These are phyloP conservation scores for Prochilodus magdalenae DNA, from an alignment of 2,113 vertebrate species.

Conservation along the genomic window DNA sequence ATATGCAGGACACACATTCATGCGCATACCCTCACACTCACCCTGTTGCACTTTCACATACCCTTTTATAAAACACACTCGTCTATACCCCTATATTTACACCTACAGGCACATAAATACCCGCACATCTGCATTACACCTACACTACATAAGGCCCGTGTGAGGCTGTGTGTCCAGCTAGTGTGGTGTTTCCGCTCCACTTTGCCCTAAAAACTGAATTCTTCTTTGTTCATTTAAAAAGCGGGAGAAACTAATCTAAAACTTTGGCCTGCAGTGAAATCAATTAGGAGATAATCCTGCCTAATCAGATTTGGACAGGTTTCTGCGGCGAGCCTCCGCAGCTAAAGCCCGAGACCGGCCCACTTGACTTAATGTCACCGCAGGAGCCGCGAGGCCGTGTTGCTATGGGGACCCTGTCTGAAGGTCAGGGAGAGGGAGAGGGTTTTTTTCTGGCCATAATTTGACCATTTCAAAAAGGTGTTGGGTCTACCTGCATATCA, in stretches of 20 bases:
- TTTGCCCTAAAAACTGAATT: constrained; percentile 22
- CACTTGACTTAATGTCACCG: constrained; percentile 71
- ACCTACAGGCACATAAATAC: constrained; percentile 24
- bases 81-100: constrained; percentile 16
- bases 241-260: constrained; percentile 64
- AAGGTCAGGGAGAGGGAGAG: constrained; percentile 69
- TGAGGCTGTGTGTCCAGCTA: neutral
- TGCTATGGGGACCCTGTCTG: constrained; percentile 69
- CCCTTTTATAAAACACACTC: constrained; percentile 32
- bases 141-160: neutral
- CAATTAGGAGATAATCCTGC: constrained; percentile 79
- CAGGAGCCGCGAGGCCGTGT: constrained; percentile 62
- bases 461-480: constrained; percentile 48
- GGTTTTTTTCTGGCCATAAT: constrained; percentile 32
- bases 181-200: constrained; percentile 26
- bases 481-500: constrained; percentile 54
- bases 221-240: constrained; percentile 49
- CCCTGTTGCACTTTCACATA: neutral
- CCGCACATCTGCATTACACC: constrained; percentile 34
- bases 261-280: constrained; percentile 76
- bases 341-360: constrained; percentile 63
- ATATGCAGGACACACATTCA: constrained; percentile 41
- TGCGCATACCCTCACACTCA: neutral
- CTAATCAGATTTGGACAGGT: constrained; percentile 79
- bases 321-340: constrained; percentile 68